Evolutionary conservation across 2,888 invertebrate species (phyloP).

Genomic region (Chalcosyrphus nemorum): DNA sequence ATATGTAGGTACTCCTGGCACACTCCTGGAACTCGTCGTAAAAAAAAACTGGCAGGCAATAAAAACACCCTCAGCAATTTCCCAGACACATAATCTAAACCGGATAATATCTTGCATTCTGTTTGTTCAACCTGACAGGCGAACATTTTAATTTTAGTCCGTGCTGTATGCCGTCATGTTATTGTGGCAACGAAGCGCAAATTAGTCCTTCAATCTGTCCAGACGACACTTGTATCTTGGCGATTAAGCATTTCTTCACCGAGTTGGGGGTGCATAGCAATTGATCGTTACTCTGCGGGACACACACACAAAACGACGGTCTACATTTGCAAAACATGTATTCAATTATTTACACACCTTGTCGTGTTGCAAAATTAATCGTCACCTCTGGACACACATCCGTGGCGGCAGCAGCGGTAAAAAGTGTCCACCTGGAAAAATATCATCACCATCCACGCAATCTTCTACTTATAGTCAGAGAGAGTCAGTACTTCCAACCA

Average conservation of each 20-base stretch:
- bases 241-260: constrained; percentile 13
- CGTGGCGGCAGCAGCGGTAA: not conserved
- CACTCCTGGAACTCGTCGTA: not conserved
- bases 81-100: constrained; percentile 40
- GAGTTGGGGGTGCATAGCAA: constrained; percentile 5
- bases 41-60: constrained; percentile 1
- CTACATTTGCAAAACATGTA: not conserved
- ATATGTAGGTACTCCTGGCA: not conserved
- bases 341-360: constrained; percentile 70
- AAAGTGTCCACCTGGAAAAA: constrained; percentile 43
- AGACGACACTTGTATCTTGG: constrained; percentile 21
- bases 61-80: constrained; percentile 23
- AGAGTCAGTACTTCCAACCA: not conserved
- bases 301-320: not conserved
- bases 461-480: constrained; percentile 42
- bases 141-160: constrained; percentile 49
- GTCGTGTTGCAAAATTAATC: constrained; percentile 65
- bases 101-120: constrained; percentile 33
- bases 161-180: not conserved
- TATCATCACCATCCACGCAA: constrained; percentile 62
- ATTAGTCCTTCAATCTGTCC: constrained; percentile 60
- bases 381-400: constrained; percentile 54
- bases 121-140: constrained; percentile 40
- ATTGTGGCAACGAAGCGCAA: constrained; percentile 16
- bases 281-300: constrained; percentile 5